These are phyloP conservation scores for Pristis pectinata DNA, from an alignment of 2,797 vertebrate species.

Conservation along the genomic window DNA sequence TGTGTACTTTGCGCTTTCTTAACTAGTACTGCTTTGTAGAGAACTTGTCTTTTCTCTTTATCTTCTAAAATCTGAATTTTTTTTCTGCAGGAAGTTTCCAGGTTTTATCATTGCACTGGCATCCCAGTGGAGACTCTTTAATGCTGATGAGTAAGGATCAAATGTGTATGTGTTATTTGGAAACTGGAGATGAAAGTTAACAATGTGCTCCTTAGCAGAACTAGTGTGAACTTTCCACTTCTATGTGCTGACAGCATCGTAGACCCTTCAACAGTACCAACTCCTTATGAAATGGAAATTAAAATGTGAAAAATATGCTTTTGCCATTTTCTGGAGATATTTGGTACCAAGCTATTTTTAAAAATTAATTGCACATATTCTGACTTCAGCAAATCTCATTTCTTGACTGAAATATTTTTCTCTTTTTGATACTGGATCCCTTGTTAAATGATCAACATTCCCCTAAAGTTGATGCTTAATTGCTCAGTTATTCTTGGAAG, in stretches of 20 bases:
- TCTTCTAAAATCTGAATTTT: constrained; percentile 21
- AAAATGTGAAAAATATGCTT: not conserved
- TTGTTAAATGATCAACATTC: not conserved
- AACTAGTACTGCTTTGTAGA: not conserved
- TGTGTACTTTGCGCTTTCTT: not conserved
- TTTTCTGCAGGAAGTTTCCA: constrained; percentile 70
- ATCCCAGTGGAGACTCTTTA: constrained; percentile 67
- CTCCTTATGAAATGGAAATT: not conserved
- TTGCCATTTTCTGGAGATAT: not conserved
- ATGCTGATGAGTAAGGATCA: constrained; percentile 80
- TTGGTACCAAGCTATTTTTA: not conserved
- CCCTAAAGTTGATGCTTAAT: not conserved
- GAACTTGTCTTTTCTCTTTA: not conserved
- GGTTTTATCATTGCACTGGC: constrained; percentile 77
- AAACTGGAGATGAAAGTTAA: constrained; percentile 52
- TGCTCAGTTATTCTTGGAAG: not conserved
- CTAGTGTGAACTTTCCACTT: too few relatives aligned
- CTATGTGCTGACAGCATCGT: not conserved
- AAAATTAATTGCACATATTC: not conserved
- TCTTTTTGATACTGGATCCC: not conserved
- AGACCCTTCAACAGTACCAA: not conserved
- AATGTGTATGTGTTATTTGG: constrained; percentile 86
- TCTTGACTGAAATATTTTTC: not conserved
- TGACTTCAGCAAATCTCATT: not conserved
- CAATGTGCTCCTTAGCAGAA: not conserved